These are phyloP conservation scores for Aphis gossypii DNA, from an alignment of 1,140 invertebrate genomes.

Conservation along the genomic window DNA sequence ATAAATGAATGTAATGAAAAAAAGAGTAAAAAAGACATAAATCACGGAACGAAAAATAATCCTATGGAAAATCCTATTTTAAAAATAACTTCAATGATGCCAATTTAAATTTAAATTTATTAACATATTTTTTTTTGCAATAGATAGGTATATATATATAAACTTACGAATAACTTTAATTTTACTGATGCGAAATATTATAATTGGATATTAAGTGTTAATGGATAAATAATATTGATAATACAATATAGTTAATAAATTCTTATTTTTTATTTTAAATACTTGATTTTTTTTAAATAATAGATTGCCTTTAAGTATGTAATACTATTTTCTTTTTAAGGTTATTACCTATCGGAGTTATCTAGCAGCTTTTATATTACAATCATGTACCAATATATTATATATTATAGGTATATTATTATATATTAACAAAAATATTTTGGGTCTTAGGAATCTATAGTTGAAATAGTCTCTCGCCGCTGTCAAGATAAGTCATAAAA, in stretches of 20 bases:
- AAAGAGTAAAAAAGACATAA: too few relatives aligned
- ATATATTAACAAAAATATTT: not conserved
- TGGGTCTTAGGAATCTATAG: not conserved
- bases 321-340: not conserved
- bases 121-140: not conserved
- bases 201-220: too few relatives aligned
- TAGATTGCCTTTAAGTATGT: not conserved
- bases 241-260: too few relatives aligned
- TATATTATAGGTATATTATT: not conserved
- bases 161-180: too few relatives aligned
- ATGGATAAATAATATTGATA: too few relatives aligned
- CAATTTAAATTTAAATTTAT: too few relatives aligned
- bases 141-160: too few relatives aligned
- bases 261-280: not conserved
- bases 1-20: too few relatives aligned
- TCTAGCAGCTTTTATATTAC: not conserved
- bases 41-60: too few relatives aligned
- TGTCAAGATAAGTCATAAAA: not conserved
- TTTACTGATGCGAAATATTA: not conserved
- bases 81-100: too few relatives aligned
- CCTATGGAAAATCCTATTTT: too few relatives aligned
- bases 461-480: not conserved
- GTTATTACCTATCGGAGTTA: not conserved
- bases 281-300: too few relatives aligned
- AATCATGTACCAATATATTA: not conserved